Conservation (phyloP, 1,140 invertebrate genomes). For the Potamilus streckersoni region DNA sequence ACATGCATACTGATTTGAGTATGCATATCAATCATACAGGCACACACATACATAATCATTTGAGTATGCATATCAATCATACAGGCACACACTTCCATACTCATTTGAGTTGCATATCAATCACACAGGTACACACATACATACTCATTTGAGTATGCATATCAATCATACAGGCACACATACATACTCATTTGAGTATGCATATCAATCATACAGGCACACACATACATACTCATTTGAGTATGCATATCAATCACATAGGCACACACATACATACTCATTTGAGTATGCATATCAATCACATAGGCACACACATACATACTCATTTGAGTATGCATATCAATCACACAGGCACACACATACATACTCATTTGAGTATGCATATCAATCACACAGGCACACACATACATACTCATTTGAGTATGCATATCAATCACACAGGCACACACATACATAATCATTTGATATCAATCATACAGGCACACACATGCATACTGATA, state of each 20-base stretch:
- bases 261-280: fast-evolving
- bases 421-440: conserved; percentile 31
- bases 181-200: conserved; percentile 42
- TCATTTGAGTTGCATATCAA: conserved; percentile 17
- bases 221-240: too few relatives aligned
- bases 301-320: fast-evolving
- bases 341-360: not conserved
- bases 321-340: conserved; percentile 47
- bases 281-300: conserved; percentile 38
- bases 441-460: fast-evolving
- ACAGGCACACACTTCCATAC: fast-evolving
- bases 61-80: conserved; percentile 35
- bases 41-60: too few relatives aligned
- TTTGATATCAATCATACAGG: not conserved
- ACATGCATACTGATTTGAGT: too few relatives aligned
- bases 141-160: too few relatives aligned
- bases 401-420: too few relatives aligned
- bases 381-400: not conserved
- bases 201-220: not conserved
- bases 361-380: too few relatives aligned
- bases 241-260: conserved; percentile 31
- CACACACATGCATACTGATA: too few relatives aligned
- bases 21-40: conserved; percentile 8
- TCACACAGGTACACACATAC: too few relatives aligned
- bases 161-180: not conserved